These are phyloP conservation scores for Mixornis gularis DNA, from an alignment of 2,113 vertebrate species.

Conservation along the genomic window DNA sequence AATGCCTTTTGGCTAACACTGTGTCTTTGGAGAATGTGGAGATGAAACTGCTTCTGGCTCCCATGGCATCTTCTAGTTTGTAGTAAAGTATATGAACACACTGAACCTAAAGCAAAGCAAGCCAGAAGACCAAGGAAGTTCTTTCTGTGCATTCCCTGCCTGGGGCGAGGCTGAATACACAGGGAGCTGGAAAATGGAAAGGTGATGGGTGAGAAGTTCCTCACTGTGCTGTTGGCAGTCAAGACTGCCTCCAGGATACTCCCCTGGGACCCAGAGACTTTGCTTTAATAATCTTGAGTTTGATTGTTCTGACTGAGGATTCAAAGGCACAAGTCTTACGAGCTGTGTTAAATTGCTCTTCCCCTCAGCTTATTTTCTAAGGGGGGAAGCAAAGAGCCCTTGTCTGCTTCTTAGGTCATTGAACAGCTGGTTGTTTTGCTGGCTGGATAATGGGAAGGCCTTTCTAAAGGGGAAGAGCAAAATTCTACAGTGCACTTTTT, in stretches of 20 bases:
- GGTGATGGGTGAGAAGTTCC: not conserved
- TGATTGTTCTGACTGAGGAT: not conserved
- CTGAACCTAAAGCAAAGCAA: not conserved
- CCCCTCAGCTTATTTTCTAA: not conserved
- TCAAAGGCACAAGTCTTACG: not conserved
- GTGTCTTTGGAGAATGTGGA: not conserved
- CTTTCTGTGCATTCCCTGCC: not conserved
- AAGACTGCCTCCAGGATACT: not conserved
- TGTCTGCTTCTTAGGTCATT: not conserved
- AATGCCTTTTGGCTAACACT: not conserved
- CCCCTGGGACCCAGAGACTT: not conserved
- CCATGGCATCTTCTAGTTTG: not conserved
- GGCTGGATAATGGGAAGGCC: not conserved
- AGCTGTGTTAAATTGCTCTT: conserved; percentile 9
- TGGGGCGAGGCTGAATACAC: not conserved
- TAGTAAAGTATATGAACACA: not conserved
- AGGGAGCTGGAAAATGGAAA: not conserved
- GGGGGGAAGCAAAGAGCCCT: not conserved
- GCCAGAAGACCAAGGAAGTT: not conserved
- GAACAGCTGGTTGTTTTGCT: not conserved
- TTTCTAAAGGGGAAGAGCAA: not conserved
- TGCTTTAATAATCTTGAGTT: conserved; percentile 6
- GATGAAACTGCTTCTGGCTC: not conserved
- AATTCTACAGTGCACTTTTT: not conserved
- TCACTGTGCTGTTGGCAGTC: not conserved